Percentiles rank a stretch among this genome's conserved stretches.
Conservation (phyloP, 2,113 vertebrate species). For the Boulengeromyrus knoepffleri region DNA sequence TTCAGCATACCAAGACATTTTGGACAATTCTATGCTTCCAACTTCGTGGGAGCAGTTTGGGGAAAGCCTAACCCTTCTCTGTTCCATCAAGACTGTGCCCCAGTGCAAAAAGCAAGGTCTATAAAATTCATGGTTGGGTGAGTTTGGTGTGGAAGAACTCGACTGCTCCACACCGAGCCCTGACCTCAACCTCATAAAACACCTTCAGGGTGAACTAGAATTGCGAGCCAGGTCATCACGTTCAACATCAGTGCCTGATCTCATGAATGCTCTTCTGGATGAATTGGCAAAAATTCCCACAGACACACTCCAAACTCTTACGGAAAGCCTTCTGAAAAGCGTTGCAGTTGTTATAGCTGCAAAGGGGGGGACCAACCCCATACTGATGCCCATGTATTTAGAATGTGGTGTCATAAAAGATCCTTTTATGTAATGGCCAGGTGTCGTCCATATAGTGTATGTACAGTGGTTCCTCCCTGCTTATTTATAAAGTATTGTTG, state of each 20-base stretch:
- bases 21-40: neutral
- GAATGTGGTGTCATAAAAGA: neutral
- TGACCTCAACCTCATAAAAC: neutral
- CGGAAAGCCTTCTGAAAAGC: neutral
- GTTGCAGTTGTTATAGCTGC: neutral
- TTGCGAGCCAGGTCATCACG: neutral
- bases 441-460: neutral
- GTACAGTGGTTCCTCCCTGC: neutral
- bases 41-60: neutral
- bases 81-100: neutral
- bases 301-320: neutral
- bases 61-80: neutral
- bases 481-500: neutral
- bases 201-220: neutral
- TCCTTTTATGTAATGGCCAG: neutral
- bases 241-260: neutral
- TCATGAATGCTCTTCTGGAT: neutral
- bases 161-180: neutral
- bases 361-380: neutral
- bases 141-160: neutral
- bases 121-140: neutral
- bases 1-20: neutral
- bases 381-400: neutral
- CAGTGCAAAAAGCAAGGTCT: neutral
- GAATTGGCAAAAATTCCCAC: neutral